Percentiles rank a stretch among this genome's conserved stretches.
Conservation (phyloP, 2,888 invertebrate species). For the Leucozona laternaria region DNA sequence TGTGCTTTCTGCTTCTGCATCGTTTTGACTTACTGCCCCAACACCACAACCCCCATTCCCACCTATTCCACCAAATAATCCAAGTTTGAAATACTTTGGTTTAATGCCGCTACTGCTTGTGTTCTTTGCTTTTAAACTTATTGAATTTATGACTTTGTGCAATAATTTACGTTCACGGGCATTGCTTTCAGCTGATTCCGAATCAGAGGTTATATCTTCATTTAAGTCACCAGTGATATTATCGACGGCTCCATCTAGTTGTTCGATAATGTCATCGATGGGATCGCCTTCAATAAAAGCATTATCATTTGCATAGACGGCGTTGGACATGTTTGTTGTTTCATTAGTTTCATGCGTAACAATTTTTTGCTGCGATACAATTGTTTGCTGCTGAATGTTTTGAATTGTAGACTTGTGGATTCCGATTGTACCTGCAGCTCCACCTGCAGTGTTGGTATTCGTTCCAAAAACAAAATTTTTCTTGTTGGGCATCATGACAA, state of each 20-base stretch:
- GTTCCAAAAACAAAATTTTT: conserved; percentile 85
- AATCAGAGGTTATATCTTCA: conserved; percentile 71
- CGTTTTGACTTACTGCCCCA: conserved; percentile 63
- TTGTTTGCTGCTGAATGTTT: conserved; percentile 78
- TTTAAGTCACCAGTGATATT: conserved; percentile 47
- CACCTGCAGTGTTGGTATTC: conserved; percentile 76
- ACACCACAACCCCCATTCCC: conserved; percentile 49
- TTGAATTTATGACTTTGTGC: conserved; percentile 10
- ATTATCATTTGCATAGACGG: conserved; percentile 77
- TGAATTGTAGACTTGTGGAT: conserved; percentile 61
- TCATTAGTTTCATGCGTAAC: conserved; percentile 47
- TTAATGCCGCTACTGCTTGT: conserved; percentile 1
- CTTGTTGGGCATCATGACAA: conserved; percentile 85
- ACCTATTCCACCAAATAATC: conserved; percentile 76
- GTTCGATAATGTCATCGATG: conserved; percentile 82
- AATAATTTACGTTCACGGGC: neutral
- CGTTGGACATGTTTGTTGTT: conserved; percentile 69
- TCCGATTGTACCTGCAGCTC: conserved; percentile 30
- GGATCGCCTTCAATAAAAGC: conserved; percentile 78
- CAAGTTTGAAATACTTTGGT: conserved; percentile 79
- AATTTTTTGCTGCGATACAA: conserved; percentile 69
- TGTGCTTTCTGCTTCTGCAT: conserved; percentile 59
- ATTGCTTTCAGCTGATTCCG: conserved; percentile 59
- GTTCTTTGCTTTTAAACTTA: conserved; percentile 38
- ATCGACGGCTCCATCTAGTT: conserved; percentile 81